Base-by-base conservation (phyloP, 2,797 vertebrate genomes). In the Morelia viridis region DNA sequence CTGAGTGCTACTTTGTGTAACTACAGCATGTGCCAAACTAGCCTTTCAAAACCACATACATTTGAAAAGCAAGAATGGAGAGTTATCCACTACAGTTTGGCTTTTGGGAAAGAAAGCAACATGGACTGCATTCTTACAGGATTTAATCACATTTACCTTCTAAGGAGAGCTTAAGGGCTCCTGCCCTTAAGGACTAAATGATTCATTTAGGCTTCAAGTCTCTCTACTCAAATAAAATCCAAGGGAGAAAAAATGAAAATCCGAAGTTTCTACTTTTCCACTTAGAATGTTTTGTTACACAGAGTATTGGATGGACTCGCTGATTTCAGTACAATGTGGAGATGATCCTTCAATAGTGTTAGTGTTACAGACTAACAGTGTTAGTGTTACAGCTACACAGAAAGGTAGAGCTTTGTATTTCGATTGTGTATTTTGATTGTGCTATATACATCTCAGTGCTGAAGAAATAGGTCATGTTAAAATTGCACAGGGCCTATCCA, bases 1-100 rank as follows among this genome's bases (percentile, higher is more conserved):
- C 92, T 60, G 15, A 76, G 88, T 86, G 57, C 41, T 76, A 90
- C 65, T 87, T 90, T 83, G 68, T 90, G 65, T 35, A 87, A 83
- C 89, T 87, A 80, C 10, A 83, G 89, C 68, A 92, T 92, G 65
- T 22, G 50, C 35, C 53, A 84, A 53, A 65, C 50, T 15, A 31
- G 71, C 22, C 26, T 88, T 91, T 90, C 58, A 91, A 88, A 84
- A 76, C 80, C n/a, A 28, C 19, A 53, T 83, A 26, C 57, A 31
- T 56, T 35, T 41, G 56, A 41, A 76, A 65, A 91, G 9, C 35
- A 17, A 17, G 41, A 85, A 60, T n/a, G 28, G 24, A 92, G 26
- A 89, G 31, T 92, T 92, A 85, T 62, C 35, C 46, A 62, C 13
- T 85, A 56, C 46, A 62, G 46, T 90, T 80, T 87, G 65, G 24